Conservation (phyloP, 2,113 vertebrate species). For the Rhinopomastus cyanomelas region DNA sequence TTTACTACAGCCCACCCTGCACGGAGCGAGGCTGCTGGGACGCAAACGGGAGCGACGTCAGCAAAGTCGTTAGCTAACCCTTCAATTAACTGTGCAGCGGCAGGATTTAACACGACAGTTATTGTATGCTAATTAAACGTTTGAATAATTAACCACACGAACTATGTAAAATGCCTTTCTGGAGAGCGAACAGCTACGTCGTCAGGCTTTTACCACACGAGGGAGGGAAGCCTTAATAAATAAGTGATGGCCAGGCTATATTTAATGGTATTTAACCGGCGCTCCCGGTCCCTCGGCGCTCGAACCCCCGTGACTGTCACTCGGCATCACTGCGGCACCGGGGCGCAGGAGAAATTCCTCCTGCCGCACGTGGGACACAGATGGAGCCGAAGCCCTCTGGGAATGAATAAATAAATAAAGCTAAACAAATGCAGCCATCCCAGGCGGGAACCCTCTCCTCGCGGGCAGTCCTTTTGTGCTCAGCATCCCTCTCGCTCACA, state of each 20-base stretch:
- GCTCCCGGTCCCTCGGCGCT: slow-evolving; percentile 29
- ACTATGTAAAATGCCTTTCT: slow-evolving; percentile 65
- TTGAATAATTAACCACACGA: slow-evolving; percentile 73
- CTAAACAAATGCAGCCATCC: slow-evolving; percentile 41
- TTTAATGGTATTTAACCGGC: slow-evolving; percentile 29
- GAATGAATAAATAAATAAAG: slow-evolving; percentile 55
- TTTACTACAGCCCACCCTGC: not conserved
- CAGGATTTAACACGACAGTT: slow-evolving; percentile 60
- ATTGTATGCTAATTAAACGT: slow-evolving; percentile 71
- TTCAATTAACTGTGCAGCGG: slow-evolving; percentile 37
- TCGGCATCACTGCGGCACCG: not conserved
- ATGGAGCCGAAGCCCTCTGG: slow-evolving; percentile 24
- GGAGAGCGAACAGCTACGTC: slow-evolving; percentile 32
- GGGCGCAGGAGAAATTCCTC: slow-evolving; percentile 22
- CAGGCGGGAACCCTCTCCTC: slow-evolving; percentile 20
- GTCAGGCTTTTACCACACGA: slow-evolving; percentile 21
- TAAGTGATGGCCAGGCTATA: slow-evolving; percentile 61
- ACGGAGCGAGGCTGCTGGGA: not conserved
- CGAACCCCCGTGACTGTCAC: slow-evolving; percentile 26
- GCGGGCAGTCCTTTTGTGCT: slow-evolving; percentile 9
- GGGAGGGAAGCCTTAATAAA: slow-evolving; percentile 61
- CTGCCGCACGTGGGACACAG: not conserved
- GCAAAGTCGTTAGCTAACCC: slow-evolving; percentile 13
- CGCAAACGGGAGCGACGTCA: not conserved
- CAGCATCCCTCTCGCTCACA: not conserved